These are phyloP conservation scores for Sinodicranocentrus sp. DNA, from an alignment of 2,888 invertebrate genomes.

Conservation along the genomic window DNA sequence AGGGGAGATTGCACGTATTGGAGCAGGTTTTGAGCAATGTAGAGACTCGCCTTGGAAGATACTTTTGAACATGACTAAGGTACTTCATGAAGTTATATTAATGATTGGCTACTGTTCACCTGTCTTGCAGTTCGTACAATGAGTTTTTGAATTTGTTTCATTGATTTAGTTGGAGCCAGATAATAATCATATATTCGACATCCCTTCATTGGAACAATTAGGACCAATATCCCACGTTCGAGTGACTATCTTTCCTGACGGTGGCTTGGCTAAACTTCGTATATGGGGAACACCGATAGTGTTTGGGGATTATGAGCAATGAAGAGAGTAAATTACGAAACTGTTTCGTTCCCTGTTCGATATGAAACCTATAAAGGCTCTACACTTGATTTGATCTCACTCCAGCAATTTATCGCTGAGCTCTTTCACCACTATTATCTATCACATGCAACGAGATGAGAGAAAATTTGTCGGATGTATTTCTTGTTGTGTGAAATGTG, in stretches of 20 bases:
- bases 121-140: too few species aligned
- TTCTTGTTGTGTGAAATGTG: too few species aligned
- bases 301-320: too few species aligned
- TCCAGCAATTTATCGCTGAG: too few species aligned
- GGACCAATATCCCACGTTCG: slow-evolving; percentile 80
- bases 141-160: too few species aligned
- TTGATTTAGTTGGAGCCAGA: slow-evolving; percentile 61
- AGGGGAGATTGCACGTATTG: slow-evolving; percentile 55
- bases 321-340: too few species aligned
- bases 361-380: too few species aligned
- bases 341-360: too few species aligned
- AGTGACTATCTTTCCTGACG: slow-evolving; percentile 84
- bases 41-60: slow-evolving; percentile 79
- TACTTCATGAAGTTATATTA: slow-evolving; percentile 77
- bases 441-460: too few species aligned
- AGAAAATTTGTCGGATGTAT: too few species aligned
- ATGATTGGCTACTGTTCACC: background rate
- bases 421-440: too few species aligned
- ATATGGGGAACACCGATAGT: slow-evolving; percentile 79
- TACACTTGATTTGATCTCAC: too few species aligned
- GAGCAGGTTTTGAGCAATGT: slow-evolving; percentile 34
- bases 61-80: slow-evolving; percentile 81
- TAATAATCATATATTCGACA: slow-evolving; percentile 56
- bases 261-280: slow-evolving; percentile 83
- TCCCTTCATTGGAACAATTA: slow-evolving; percentile 29